Conservation (phyloP, 2,888 invertebrate genomes). For the Lobophora halterata region DNA sequence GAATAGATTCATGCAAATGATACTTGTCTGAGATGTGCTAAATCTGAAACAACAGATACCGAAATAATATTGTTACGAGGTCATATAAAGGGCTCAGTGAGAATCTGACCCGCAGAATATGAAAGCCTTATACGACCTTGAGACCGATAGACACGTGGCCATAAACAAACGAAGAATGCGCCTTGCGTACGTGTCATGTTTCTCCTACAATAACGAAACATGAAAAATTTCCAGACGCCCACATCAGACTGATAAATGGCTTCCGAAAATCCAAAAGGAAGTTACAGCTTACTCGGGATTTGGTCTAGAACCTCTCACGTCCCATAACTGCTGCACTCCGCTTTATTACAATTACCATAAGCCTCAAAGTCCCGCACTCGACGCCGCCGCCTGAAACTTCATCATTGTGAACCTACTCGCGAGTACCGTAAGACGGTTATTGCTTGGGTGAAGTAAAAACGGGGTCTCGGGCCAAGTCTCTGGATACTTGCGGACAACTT, state of each 20-base stretch:
- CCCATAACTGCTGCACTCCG: constrained; percentile 81
- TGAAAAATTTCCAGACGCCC: constrained; percentile 81
- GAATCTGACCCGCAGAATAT: constrained; percentile 24
- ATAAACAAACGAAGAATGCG: constrained; percentile 61
- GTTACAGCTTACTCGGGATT: constrained; percentile 82
- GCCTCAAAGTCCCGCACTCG: constrained; percentile 81
- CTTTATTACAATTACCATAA: constrained; percentile 82
- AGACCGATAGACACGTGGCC: constrained; percentile 50
- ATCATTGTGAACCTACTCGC: constrained; percentile 79
- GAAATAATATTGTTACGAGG: constrained; percentile 1
- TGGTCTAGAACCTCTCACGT: constrained; percentile 82
- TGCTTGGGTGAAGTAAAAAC: constrained; percentile 78
- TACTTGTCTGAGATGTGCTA: constrained; percentile 25
- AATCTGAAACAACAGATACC: constrained; percentile 22
- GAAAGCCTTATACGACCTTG: constrained; percentile 40
- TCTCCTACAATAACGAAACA: constrained; percentile 78
- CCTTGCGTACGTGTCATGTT: constrained; percentile 69
- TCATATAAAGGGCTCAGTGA: constrained; percentile 16
- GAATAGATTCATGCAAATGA: background rate
- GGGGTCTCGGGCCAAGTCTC: constrained; percentile 64
- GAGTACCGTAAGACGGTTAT: constrained; percentile 75
- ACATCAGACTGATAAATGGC: constrained; percentile 82
- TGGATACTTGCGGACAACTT: constrained; percentile 57
- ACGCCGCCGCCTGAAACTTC: constrained; percentile 62
- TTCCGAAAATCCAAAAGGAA: constrained; percentile 83